Percentiles rank a stretch among this genome's conserved stretches.
Conservation (phyloP, 2,797 vertebrate species). For the Menidia menidia region DNA sequence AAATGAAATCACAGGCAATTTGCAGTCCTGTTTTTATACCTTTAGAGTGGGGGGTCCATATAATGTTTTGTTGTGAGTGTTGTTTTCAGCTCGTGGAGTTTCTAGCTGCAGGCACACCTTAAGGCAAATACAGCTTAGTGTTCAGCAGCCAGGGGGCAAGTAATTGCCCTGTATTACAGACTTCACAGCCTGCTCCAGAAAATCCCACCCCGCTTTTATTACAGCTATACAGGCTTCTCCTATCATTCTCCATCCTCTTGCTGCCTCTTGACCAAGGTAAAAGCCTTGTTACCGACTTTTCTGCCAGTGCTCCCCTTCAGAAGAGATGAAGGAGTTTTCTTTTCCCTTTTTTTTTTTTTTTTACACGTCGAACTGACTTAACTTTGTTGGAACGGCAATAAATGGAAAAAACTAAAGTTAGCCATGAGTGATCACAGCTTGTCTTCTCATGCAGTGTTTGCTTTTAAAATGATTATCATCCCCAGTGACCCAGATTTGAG, state of each 20-base stretch:
- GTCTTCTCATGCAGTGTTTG: conserved; percentile 19
- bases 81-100: conserved; percentile 26
- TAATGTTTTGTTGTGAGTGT: conserved; percentile 12
- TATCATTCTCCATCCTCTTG: background rate
- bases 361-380: background rate
- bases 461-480: conserved; percentile 32
- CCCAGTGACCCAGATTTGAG: conserved; percentile 58
- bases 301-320: conserved; percentile 3
- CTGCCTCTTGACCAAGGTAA: conserved; percentile 18
- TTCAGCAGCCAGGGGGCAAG: conserved; percentile 38
- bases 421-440: conserved; percentile 31
- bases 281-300: conserved; percentile 23
- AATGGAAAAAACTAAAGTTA: conserved; percentile 31
- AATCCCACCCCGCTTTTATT: conserved; percentile 46
- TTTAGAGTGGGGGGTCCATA: conserved; percentile 13
- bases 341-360: background rate
- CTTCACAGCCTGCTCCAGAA: conserved; percentile 48
- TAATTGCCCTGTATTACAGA: conserved; percentile 50
- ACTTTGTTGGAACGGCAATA: conserved; percentile 16
- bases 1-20: too few relatives aligned
- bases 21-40: background rate
- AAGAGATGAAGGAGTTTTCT: conserved; percentile 15
- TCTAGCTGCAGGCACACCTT: conserved; percentile 33
- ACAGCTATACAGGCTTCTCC: conserved; percentile 1
- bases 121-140: conserved; percentile 22